Conservation (phyloP, 2,113 vertebrate species). For the Pleuronectes platessa region DNA sequence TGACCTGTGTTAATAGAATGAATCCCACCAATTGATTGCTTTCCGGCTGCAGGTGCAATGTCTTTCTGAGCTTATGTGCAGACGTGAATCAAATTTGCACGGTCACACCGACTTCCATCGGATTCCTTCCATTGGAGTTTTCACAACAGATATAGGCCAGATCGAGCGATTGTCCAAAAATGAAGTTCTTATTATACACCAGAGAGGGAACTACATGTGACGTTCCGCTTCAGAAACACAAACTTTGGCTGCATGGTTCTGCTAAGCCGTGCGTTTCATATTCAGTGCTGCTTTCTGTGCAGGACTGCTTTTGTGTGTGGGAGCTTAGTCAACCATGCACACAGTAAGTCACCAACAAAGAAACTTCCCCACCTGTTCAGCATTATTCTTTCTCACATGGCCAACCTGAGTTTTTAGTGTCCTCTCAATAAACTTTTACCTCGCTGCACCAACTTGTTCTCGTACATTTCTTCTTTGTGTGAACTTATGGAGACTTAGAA, state of each 20-base stretch:
- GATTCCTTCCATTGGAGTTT: constrained; percentile 6
- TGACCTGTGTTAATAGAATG: constrained; percentile 21
- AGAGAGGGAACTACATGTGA: background rate
- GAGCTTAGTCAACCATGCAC: constrained; percentile 5
- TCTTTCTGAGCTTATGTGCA: too few species aligned
- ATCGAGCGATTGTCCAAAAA: background rate
- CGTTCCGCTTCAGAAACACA: constrained; percentile 12
- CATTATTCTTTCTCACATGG: constrained; percentile 29
- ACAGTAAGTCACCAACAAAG: constrained; percentile 28
- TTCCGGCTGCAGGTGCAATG: background rate
- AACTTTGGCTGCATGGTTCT: constrained; percentile 35
- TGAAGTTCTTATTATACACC: constrained; percentile 12
- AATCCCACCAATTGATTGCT: background rate
- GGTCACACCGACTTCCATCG: background rate
- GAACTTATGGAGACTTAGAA: background rate
- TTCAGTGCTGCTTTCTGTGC: constrained; percentile 12
- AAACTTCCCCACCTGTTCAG: constrained; percentile 28
- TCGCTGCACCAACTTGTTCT: background rate
- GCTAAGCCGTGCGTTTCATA: constrained; percentile 43
- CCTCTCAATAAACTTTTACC: background rate
- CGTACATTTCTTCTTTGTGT: background rate
- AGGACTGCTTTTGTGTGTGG: background rate
- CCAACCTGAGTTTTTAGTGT: background rate
- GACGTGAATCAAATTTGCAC: background rate
- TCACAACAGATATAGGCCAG: constrained; percentile 22